These are phyloP conservation scores for Sphaerophoria taeniata DNA, from an alignment of 2,888 invertebrate genomes.

Conservation along the genomic window DNA sequence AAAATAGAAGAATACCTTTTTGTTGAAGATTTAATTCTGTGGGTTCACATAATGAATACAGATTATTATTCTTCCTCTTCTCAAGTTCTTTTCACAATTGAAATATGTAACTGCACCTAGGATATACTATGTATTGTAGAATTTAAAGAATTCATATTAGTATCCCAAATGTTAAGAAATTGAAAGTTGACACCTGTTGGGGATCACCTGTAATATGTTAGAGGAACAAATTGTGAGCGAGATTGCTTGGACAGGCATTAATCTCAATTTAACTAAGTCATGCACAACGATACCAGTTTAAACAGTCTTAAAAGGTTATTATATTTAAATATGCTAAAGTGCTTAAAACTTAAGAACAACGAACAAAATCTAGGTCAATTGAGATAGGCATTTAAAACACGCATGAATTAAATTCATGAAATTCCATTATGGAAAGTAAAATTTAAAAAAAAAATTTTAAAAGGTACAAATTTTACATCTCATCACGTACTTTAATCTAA, in stretches of 20 bases:
- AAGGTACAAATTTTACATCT: slow-evolving; percentile 24
- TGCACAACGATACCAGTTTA: background rate
- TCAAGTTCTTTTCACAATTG: background rate
- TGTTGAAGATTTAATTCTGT: slow-evolving; percentile 48
- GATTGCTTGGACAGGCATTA: background rate
- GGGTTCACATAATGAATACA: background rate
- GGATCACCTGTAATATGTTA: too few species aligned
- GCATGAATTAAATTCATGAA: slow-evolving; percentile 11
- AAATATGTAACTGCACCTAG: background rate
- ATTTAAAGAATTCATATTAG: too few species aligned
- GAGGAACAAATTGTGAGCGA: too few species aligned
- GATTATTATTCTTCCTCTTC: background rate
- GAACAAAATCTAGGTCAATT: slow-evolving; percentile 7
- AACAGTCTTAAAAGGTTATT: background rate
- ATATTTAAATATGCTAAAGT: slow-evolving; percentile 50
- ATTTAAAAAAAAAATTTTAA: slow-evolving; percentile 25
- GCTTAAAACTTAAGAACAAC: slow-evolving; percentile 19
- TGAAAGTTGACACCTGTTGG: too few species aligned
- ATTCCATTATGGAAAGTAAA: slow-evolving; percentile 69
- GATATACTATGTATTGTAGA: too few species aligned
- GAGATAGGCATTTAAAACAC: background rate
- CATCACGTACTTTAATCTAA: slow-evolving; percentile 66
- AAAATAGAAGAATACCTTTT: slow-evolving; percentile 59
- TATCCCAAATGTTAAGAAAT: too few species aligned
- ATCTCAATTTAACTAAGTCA: background rate